Conservation (phyloP, 2,113 vertebrate genomes). For the Carassius gibelio region DNA sequence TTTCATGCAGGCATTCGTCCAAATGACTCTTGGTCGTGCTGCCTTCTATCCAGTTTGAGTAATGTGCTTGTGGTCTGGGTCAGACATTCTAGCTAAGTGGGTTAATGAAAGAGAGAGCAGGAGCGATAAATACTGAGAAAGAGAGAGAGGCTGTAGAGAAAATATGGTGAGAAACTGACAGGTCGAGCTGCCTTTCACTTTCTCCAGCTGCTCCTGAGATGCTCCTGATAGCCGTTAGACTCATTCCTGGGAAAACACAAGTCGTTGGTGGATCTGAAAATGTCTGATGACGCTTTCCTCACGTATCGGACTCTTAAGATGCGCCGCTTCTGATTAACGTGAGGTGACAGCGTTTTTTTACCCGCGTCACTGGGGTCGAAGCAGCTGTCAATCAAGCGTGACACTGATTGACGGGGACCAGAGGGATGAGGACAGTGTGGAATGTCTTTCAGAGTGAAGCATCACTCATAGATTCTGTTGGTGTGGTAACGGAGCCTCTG, state of each 20-base stretch:
- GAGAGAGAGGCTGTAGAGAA: background rate
- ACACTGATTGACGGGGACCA: slow-evolving; percentile 50
- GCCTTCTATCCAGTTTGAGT: slow-evolving; percentile 41
- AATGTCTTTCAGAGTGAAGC: slow-evolving; percentile 50
- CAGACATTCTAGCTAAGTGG: slow-evolving; percentile 44
- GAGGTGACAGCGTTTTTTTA: slow-evolving; percentile 51
- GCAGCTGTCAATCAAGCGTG: slow-evolving; percentile 47
- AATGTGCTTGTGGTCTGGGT: slow-evolving; percentile 41
- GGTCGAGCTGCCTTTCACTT: slow-evolving; percentile 15
- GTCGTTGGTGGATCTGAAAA: slow-evolving; percentile 27
- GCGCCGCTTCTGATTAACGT: slow-evolving; percentile 42
- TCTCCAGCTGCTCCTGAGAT: background rate
- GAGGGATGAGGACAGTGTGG: slow-evolving; percentile 52
- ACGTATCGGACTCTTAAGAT: slow-evolving; percentile 30
- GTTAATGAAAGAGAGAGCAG: slow-evolving; percentile 45
- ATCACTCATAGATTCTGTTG: slow-evolving; percentile 50
- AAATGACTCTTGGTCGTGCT: slow-evolving; percentile 34
- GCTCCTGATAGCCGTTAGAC: slow-evolving; percentile 15
- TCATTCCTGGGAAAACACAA: background rate
- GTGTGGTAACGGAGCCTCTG: slow-evolving; percentile 49
- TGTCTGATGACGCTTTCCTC: slow-evolving; percentile 23
- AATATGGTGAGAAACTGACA: slow-evolving; percentile 10
- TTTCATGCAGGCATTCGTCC: background rate
- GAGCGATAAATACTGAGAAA: slow-evolving; percentile 16
- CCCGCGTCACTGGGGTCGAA: slow-evolving; percentile 44